phyloP scores from a whole-genome alignment of 2,113 vertebrate genomes.

The Ahaetulla prasina region DNA sequence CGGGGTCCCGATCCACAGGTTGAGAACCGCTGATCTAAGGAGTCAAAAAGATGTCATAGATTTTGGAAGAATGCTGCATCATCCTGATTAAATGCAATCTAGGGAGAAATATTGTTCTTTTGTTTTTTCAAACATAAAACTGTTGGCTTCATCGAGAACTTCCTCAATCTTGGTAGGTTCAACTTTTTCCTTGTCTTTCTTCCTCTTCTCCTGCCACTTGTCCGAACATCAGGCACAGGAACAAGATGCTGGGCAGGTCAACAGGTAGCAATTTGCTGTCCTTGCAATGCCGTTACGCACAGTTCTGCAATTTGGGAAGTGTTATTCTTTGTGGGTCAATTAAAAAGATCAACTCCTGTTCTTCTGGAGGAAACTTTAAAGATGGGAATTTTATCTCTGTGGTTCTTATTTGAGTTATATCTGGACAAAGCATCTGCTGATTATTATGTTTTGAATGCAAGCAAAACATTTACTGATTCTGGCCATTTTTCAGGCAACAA shows the following conservation, averaged over 20 bases:
- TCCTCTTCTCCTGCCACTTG: not conserved
- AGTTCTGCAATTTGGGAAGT: not conserved
- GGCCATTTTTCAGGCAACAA: not conserved
- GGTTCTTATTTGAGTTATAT: not conserved
- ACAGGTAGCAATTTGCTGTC: not conserved
- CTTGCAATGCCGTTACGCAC: not conserved
- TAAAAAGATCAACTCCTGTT: not conserved
- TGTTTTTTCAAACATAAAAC: not conserved
- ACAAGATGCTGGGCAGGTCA: not conserved
- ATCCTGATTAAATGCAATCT: not conserved
- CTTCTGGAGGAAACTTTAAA: not conserved
- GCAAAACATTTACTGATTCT: not conserved
- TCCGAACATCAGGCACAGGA: not conserved
- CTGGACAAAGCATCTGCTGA: not conserved
- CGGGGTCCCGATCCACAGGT: no score
- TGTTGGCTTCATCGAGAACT: not conserved
- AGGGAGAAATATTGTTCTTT: not conserved
- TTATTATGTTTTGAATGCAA: not conserved
- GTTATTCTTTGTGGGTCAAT: not conserved
- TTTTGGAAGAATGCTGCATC: not conserved
- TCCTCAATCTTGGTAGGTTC: not conserved
- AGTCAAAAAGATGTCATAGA: not conserved
- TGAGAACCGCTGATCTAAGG: no score
- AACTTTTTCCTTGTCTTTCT: not conserved
- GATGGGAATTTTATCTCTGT: not conserved